Evolutionary conservation across 2,797 vertebrate genomes (phyloP).

Genomic region (Hylomyscus alleni): DNA sequence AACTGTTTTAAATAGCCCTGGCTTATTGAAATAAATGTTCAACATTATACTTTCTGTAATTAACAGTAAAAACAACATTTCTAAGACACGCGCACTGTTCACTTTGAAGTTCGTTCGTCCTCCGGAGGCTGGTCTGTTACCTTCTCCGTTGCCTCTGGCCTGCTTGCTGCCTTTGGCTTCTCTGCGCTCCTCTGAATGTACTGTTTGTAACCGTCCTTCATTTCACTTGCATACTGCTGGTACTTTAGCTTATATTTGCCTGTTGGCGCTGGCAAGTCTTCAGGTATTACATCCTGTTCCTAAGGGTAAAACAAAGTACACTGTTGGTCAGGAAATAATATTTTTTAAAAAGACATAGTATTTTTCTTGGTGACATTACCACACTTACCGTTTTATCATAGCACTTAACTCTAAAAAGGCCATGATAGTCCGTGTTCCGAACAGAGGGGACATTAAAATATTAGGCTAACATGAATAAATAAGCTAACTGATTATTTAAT

Average conservation of each 20-base stretch:
- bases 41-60: background rate
- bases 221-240: conserved; percentile 83
- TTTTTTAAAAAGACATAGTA: background rate
- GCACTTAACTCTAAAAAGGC: background rate
- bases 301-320: conserved; percentile 74
- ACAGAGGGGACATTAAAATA: background rate
- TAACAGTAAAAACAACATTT: background rate
- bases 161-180: conserved; percentile 66
- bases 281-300: conserved; percentile 83
- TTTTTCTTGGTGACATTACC: background rate
- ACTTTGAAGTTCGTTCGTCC: background rate
- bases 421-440: background rate
- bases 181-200: conserved; percentile 80
- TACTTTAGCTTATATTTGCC: conserved; percentile 85
- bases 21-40: background rate
- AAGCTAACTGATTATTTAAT: background rate
- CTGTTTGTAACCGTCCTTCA: conserved; percentile 84
- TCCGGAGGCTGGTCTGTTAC: conserved; percentile 43
- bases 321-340: background rate
- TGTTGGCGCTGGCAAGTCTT: conserved; percentile 85
- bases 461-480: background rate
- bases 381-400: conserved; percentile 26
- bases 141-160: conserved; percentile 64
- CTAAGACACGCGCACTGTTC: background rate
- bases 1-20: background rate